These are phyloP conservation scores for Caenorhabditis imperialis DNA, from an alignment of 2,888 invertebrate species.

Conservation along the genomic window DNA sequence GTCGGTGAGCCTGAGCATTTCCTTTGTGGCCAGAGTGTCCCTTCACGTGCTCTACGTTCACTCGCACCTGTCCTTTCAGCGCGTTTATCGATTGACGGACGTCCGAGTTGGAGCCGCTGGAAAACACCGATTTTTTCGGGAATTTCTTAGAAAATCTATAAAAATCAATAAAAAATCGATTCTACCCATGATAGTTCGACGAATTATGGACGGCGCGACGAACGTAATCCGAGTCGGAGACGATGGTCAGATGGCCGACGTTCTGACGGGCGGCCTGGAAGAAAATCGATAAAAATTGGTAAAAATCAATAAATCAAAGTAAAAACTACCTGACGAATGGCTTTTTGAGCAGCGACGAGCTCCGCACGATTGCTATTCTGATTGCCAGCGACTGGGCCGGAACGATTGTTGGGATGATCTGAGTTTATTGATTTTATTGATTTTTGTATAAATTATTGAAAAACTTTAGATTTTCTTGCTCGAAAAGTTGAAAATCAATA, in stretches of 20 bases:
- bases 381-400: not conserved
- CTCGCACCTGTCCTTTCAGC: conserved; percentile 12
- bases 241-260: not conserved
- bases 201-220: not conserved
- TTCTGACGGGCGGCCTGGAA: not conserved
- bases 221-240: not conserved
- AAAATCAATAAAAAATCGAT: no score
- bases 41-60: conserved; percentile 17
- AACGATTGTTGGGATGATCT: not conserved
- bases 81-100: conserved; percentile 17
- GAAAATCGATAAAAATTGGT: no score
- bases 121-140: not conserved
- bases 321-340: no score
- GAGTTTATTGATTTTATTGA: no score
- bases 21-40: conserved; percentile 17
- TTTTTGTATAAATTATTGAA: no score
- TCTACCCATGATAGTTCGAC: not conserved
- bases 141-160: no score
- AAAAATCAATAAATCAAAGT: no score
- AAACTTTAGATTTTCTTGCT: no score
- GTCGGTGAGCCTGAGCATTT: conserved; percentile 10
- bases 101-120: conserved; percentile 22
- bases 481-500: no score
- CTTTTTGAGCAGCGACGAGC: not conserved
- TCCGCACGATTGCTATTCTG: not conserved